phyloP scores from a whole-genome alignment of 2,888 invertebrate species.

The Drosophila falleni region DNA sequence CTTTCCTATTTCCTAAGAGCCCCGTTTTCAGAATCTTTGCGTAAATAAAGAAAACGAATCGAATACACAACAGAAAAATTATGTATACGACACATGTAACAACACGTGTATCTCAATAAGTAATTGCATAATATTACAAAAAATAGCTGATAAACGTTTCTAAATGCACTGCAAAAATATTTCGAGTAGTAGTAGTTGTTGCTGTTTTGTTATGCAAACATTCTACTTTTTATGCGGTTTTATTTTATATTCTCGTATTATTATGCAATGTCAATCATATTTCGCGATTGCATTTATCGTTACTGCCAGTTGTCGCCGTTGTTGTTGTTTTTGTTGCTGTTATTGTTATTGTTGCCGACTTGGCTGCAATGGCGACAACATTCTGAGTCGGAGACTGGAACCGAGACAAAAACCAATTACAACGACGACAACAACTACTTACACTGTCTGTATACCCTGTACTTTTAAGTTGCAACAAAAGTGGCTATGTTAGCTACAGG shows the following conservation, averaged over 20 bases:
- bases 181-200: constrained; percentile 3
- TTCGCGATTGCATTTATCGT: constrained; percentile 64
- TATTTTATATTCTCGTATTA: constrained; percentile 24
- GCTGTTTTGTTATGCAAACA: constrained; percentile 29
- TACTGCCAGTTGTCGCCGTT: constrained; percentile 46
- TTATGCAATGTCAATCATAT: constrained; percentile 76
- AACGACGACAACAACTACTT: constrained; percentile 40
- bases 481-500: constrained; percentile 3
- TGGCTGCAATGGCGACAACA: constrained; percentile 51
- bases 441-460: constrained; percentile 16
- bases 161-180: constrained; percentile 64
- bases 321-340: constrained; percentile 2
- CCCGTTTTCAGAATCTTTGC: constrained; percentile 40
- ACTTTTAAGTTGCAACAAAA: background rate
- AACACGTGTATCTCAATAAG: constrained; percentile 50
- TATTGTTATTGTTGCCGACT: constrained; percentile 19
- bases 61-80: constrained; percentile 27
- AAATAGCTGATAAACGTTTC: constrained; percentile 59
- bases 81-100: constrained; percentile 58
- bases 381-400: constrained; percentile 37
- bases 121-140: constrained; percentile 64
- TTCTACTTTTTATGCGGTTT: constrained; percentile 16
- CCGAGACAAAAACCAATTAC: constrained; percentile 56
- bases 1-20: constrained; percentile 12
- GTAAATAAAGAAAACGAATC: constrained; percentile 25